A percentile compares a stretch with the other conserved stretches of the same genome.
These are phyloP conservation scores for Antechinus stuartii DNA, from an alignment of 2,113 vertebrate species.

Conservation along the genomic window DNA sequence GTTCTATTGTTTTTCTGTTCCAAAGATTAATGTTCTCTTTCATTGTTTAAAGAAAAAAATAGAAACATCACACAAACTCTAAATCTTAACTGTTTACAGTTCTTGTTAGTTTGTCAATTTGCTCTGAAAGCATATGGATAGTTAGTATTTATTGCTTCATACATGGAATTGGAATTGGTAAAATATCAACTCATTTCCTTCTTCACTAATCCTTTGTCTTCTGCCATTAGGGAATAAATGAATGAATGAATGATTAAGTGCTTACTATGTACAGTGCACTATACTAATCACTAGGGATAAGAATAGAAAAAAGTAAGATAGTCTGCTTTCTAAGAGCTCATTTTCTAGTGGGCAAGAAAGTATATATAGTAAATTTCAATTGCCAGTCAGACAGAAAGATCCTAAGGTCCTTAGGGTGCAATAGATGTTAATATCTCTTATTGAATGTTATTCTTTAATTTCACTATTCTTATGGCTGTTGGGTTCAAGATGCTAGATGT, in stretches of 20 bases:
- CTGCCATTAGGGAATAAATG: not conserved
- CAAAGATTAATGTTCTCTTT: conserved; percentile 74
- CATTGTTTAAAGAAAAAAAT: conserved; percentile 76
- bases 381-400: not conserved
- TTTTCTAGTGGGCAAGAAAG: not conserved
- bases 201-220: not conserved
- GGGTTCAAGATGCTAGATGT: not conserved
- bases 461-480: not conserved
- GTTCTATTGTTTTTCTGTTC: conserved; percentile 65
- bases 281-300: not conserved
- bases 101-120: conserved; percentile 74
- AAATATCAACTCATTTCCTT: conserved; percentile 18
- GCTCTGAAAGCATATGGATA: conserved; percentile 62
- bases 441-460: rapidly evolving
- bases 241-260: not conserved
- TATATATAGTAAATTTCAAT: not conserved
- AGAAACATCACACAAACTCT: conserved; percentile 53
- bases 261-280: not conserved
- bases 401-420: not conserved
- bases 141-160: conserved; percentile 71
- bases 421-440: not conserved
- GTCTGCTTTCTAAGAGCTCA: not conserved
- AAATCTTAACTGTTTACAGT: conserved; percentile 66
- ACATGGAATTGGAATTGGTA: not conserved
- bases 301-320: not conserved